Evolutionary conservation across 2,113 vertebrate genomes (phyloP), one percentile per base, ranked within the genome.

Genomic region (Scatophagus argus): DNA sequence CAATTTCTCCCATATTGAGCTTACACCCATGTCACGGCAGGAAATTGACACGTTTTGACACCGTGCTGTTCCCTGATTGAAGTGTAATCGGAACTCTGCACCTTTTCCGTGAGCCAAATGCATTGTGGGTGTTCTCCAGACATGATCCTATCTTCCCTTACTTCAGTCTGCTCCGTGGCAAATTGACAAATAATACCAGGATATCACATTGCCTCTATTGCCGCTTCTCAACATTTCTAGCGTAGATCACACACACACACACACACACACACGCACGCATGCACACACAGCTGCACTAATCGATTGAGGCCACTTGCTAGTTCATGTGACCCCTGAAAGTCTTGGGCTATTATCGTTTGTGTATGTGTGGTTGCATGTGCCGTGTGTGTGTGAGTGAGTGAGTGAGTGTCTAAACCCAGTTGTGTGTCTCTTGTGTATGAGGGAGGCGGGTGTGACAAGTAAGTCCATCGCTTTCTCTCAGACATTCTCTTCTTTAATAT

Each of bases 131-230:
- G 83, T 74, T 86, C 88, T 84, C 70, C 84, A 88, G 89, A 83
- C 92, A 88, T 82, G 90, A 93, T 91, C 88, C 88, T 59, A 89
- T 88, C 86, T 86, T 68, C 60, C 65, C 23, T 86, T 68, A 29
- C 88, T 77, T 80, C 81, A 80, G 38, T 72, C 76, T 41, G n/a
- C 49, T 82, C 79, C 59, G 6, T 23, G 19, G 79, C 77, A 88
- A 92, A 93, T 92, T 89, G 90, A 89, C 87, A 90, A 92, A 92
- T 93, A 90, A 90, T 86, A 82, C 88, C 83, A 83, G 87, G 84
- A 91, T 88, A 89, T 92, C 84, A 49, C 81, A 89, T 91, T 83
- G 81, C 87, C 78, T 81, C 80, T 65, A 82, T 83, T 71, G 41
- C 75, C 69, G 23, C 71, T 68, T 58, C 76, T 71, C 73, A 71